Percentiles rank a stretch among this genome's conserved stretches.
phyloP scores from a whole-genome alignment of 2,113 vertebrate species.

The Saguinus midas region DNA sequence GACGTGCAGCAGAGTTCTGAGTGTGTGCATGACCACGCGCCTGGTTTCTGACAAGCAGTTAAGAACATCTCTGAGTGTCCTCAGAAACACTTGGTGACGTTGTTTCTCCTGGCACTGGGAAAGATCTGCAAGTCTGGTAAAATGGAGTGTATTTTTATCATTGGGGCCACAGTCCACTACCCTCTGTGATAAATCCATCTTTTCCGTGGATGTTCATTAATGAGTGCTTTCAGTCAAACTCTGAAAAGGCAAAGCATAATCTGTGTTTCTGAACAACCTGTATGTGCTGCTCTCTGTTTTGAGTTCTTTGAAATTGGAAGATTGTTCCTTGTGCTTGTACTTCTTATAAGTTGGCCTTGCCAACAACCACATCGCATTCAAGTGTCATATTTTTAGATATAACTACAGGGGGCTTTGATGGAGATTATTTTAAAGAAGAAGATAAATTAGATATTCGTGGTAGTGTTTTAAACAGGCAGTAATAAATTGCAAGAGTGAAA shows the following conservation, averaged over 20 bases:
- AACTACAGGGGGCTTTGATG: neutral
- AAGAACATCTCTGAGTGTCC: conserved; percentile 70
- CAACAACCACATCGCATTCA: conserved; percentile 42
- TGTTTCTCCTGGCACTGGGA: conserved; percentile 60
- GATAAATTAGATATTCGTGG: conserved; percentile 40
- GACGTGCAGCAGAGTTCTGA: conserved; percentile 75
- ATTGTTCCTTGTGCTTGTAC: neutral
- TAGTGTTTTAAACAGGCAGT: conserved; percentile 5
- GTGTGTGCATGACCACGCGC: conserved; percentile 66
- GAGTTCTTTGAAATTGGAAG: conserved; percentile 32
- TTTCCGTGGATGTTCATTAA: conserved; percentile 60
- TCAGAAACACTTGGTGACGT: conserved; percentile 65
- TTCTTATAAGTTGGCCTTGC: conserved; percentile 26
- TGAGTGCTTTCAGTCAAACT: conserved; percentile 52
- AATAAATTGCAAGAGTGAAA: neutral
- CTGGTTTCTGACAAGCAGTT: conserved; percentile 69
- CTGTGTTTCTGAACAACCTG: neutral
- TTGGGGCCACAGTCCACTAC: conserved; percentile 48
- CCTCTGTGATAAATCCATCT: conserved; percentile 68
- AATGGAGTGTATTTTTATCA: conserved; percentile 67
- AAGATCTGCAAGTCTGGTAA: conserved; percentile 61
- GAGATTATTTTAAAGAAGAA: conserved; percentile 52
- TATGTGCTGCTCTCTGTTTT: neutral
- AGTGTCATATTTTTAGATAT: conserved; percentile 44
- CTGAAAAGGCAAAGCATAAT: conserved; percentile 6